Conservation (phyloP, 2,797 vertebrate genomes). For the Sphenodon punctatus region DNA sequence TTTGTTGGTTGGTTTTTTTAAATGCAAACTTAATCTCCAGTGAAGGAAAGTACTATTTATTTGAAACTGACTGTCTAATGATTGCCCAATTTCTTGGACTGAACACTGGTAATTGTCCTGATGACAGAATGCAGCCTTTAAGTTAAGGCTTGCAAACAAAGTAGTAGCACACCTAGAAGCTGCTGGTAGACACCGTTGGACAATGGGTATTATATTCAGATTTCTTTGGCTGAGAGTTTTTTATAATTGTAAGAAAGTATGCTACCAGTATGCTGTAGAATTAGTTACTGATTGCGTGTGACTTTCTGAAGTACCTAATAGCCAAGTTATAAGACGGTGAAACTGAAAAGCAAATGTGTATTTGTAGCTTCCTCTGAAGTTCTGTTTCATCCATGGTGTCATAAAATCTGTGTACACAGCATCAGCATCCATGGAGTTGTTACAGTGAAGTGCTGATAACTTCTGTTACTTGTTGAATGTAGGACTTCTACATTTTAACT, state of each 20-base stretch:
- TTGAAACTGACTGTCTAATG: not conserved
- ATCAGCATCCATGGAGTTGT: conserved; percentile 6
- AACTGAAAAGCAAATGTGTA: not conserved
- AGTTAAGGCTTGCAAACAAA: not conserved
- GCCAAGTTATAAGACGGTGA: not conserved
- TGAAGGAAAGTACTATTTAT: not conserved
- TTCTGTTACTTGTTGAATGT: conserved; percentile 1
- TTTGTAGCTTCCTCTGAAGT: not conserved
- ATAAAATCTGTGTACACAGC: not conserved
- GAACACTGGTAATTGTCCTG: not conserved
- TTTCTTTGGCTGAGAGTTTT: not conserved
- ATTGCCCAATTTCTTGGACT: conserved; percentile 3
- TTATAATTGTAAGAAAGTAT: not conserved
- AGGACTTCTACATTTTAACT: no score
- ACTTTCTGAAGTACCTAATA: not conserved
- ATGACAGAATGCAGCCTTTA: not conserved
- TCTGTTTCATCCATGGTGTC: not conserved
- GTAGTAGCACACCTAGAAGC: not conserved
- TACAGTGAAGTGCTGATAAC: conserved; percentile 19
- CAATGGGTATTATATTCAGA: not conserved
- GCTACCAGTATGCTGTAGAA: not conserved
- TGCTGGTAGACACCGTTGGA: not conserved
- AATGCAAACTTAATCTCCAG: not conserved
- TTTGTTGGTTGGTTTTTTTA: no score
- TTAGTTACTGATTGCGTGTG: not conserved